Evolutionary conservation across 1,140 invertebrate species (phyloP), one percentile per base, ranked within the genome.

Genomic region (Teleogryllus occipitalis): DNA sequence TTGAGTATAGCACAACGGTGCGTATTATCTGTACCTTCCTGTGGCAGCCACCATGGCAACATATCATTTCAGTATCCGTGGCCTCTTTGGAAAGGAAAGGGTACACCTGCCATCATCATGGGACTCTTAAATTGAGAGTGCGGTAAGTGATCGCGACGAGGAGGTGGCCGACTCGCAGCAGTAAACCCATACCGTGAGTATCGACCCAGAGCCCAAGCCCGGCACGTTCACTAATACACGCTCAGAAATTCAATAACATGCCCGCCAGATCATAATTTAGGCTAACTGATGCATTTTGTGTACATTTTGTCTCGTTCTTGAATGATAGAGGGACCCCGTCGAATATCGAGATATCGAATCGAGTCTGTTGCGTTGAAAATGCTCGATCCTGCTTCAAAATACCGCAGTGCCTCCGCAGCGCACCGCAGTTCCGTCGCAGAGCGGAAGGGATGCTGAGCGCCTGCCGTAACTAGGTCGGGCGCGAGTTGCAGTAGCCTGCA

Each of bases 401-500:
- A 65, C 54, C 7, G 54, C 54, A 65, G 54, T 65, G 54, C 54
- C 54, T 65, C 54, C 7, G 54, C 54, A 65, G 10, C 2, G 54
- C 10, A 3, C 54, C 54, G 10, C 10, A 10, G 18, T 10, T 65
- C 54, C 54, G 54, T 0, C 54, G 54, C 54, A 65, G 54, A 1
- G 54, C 10, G 10, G 54, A 18, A 10, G 2, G 18, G 54, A 65
- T 18, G 54, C 54, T 18, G 54, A 54, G 54, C 2, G 54, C 54
- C 18, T 65, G 10, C 0, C 7, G 54, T 65, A 65, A 65, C 54
- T 65, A 65, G 54, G 54, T 65, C 54, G 54, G 54, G 18, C 1
- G 54, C 54, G 18, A 14, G 10, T 65, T 7, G 54, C 54, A 65
- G 54, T 65, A 7, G 2, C 54, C 54, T 65, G 87, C 85, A 85